A percentile compares a stretch with the other conserved stretches of the same genome.
These are phyloP conservation scores for human DNA, from an alignment of 2,113 vertebrate species.

Conservation along the genomic window DNA sequence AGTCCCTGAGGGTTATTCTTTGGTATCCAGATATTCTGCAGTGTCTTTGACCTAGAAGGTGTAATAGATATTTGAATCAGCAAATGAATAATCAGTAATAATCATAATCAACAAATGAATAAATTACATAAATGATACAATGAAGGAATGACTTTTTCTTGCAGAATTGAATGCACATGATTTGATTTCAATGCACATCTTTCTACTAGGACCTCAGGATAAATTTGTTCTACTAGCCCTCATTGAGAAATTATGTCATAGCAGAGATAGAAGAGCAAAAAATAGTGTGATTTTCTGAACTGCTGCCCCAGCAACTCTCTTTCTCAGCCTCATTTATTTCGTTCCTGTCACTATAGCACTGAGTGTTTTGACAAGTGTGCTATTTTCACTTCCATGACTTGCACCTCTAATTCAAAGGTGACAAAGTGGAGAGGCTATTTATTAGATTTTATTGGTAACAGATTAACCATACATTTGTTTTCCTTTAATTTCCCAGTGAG, in stretches of 20 bases:
- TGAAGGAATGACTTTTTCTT: background rate
- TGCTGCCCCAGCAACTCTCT: slow-evolving; percentile 34
- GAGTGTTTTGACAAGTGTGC: slow-evolving; percentile 66
- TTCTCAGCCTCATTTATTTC: slow-evolving; percentile 53
- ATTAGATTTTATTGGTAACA: slow-evolving; percentile 45
- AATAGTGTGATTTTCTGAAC: slow-evolving; percentile 35
- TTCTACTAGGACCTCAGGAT: background rate
- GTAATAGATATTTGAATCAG: background rate
- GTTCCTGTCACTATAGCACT: background rate
- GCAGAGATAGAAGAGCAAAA: background rate
- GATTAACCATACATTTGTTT: slow-evolving; percentile 47
- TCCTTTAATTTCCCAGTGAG: slow-evolving; percentile 47
- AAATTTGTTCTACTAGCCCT: background rate
- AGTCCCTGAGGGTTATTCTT: background rate
- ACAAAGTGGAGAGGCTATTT: slow-evolving; percentile 45
- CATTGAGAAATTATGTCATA: background rate
- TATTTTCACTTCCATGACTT: slow-evolving; percentile 60
- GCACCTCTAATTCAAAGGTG: slow-evolving; percentile 52
- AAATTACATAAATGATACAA: background rate
- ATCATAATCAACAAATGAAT: background rate
- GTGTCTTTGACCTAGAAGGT: background rate
- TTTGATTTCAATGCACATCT: background rate
- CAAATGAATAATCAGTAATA: background rate
- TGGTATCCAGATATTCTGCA: background rate
- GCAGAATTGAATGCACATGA: background rate